Conservation (phyloP, 2,888 invertebrate species). For the Drosophila ochracea region DNA sequence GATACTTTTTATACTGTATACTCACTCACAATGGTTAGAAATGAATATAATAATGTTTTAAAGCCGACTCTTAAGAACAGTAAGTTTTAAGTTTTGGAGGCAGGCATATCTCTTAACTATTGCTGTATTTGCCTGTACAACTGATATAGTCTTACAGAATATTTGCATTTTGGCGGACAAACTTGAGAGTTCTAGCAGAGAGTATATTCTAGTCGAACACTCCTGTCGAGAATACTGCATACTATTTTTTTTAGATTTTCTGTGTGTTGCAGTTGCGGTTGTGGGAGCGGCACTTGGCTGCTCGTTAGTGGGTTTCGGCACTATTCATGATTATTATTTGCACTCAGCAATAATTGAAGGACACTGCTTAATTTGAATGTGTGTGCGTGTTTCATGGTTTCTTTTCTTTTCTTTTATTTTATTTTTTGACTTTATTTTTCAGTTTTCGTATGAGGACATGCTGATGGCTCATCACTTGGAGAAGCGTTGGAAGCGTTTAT, state of each 20-base stretch:
- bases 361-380: constrained; percentile 69
- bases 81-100: neutral
- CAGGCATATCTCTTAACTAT: neutral
- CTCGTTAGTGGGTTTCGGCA: constrained; percentile 71
- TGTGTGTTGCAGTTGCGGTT: constrained; percentile 31
- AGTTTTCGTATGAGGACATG: constrained; percentile 85
- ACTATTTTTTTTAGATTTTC: constrained; percentile 18
- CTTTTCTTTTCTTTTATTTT: constrained; percentile 1
- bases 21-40: too few relatives aligned
- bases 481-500: constrained; percentile 89
- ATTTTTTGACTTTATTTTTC: constrained; percentile 10
- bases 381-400: constrained; percentile 42
- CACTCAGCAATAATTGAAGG: constrained; percentile 76
- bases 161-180: neutral
- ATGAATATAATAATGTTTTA: neutral
- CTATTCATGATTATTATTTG: constrained; percentile 80
- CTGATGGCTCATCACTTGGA: constrained; percentile 87
- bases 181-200: neutral
- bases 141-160: neutral
- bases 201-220: constrained; percentile 5
- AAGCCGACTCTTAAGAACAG: neutral
- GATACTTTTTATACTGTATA: constrained; percentile 34
- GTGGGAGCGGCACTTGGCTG: constrained; percentile 48
- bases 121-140: neutral
- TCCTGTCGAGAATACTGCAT: neutral